These are phyloP conservation scores for Leptura quadrifasciata DNA, from an alignment of 2,888 invertebrate species.

Conservation along the genomic window DNA sequence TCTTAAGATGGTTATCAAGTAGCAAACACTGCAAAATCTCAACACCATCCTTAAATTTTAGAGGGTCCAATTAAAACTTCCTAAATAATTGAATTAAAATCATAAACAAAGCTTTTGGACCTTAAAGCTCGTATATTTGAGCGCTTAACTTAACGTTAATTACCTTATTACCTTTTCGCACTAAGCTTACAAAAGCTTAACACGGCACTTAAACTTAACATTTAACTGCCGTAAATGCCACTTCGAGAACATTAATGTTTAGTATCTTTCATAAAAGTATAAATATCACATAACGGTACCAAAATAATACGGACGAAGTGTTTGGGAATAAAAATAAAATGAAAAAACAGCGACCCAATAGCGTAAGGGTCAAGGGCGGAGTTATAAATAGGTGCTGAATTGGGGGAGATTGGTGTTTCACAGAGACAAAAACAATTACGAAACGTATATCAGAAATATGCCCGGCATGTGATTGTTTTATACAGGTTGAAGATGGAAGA, in stretches of 20 bases:
- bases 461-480: too few species aligned
- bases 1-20: neutral
- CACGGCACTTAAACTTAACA: slow-evolving; percentile 23
- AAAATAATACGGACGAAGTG: slow-evolving; percentile 21
- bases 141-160: slow-evolving; percentile 29
- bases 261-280: slow-evolving; percentile 31
- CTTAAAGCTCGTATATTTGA: slow-evolving; percentile 13
- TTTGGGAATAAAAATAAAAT: slow-evolving; percentile 26
- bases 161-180: slow-evolving; percentile 30
- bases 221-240: slow-evolving; percentile 21
- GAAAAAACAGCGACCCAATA: neutral
- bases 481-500: too few species aligned
- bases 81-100: slow-evolving; percentile 33
- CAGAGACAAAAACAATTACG: neutral
- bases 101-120: slow-evolving; percentile 23
- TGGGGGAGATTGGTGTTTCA: slow-evolving; percentile 15
- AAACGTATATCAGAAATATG: neutral
- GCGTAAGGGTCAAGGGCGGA: slow-evolving; percentile 23
- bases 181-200: slow-evolving; percentile 23
- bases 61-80: slow-evolving; percentile 27
- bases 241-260: slow-evolving; percentile 13
- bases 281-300: slow-evolving; percentile 21
- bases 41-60: slow-evolving; percentile 5
- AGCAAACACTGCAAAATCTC: slow-evolving; percentile 5
- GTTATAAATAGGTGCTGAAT: neutral